Evolutionary conservation across 2,797 vertebrate genomes (phyloP).

Genomic region (Hydrolagus colliei): DNA sequence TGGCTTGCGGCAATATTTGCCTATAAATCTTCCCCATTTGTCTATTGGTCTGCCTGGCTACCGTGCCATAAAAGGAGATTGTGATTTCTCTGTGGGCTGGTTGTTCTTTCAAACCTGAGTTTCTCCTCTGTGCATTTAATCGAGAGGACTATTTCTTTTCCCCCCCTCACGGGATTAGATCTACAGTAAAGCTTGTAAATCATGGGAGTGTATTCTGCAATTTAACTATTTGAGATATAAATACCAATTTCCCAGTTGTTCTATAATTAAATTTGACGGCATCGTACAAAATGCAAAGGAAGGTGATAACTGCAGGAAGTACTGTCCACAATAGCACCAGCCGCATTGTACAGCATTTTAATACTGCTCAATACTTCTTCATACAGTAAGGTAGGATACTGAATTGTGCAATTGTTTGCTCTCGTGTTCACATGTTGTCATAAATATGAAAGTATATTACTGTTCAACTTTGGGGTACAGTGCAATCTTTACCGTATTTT

Average conservation of each 20-base stretch:
- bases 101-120: slow-evolving; percentile 6
- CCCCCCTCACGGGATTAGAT: too few relatives aligned
- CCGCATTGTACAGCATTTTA: background rate
- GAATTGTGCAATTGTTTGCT: too few relatives aligned
- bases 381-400: background rate
- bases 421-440: too few relatives aligned
- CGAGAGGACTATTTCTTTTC: background rate
- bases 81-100: background rate
- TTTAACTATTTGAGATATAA: background rate
- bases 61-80: slow-evolving; percentile 30
- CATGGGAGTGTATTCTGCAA: background rate
- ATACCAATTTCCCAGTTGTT: background rate
- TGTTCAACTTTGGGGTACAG: too few relatives aligned
- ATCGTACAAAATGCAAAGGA: background rate
- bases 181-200: background rate
- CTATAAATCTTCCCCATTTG: slow-evolving; percentile 13
- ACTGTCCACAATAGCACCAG: background rate
- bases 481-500: too few relatives aligned
- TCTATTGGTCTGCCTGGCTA: background rate
- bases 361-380: background rate
- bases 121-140: background rate
- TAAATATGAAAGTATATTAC: too few relatives aligned
- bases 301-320: background rate
- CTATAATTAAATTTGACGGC: background rate
- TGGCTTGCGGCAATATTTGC: background rate